phyloP scores from a whole-genome alignment of 2,888 invertebrate species.

The Lampropteryx suffumata region DNA sequence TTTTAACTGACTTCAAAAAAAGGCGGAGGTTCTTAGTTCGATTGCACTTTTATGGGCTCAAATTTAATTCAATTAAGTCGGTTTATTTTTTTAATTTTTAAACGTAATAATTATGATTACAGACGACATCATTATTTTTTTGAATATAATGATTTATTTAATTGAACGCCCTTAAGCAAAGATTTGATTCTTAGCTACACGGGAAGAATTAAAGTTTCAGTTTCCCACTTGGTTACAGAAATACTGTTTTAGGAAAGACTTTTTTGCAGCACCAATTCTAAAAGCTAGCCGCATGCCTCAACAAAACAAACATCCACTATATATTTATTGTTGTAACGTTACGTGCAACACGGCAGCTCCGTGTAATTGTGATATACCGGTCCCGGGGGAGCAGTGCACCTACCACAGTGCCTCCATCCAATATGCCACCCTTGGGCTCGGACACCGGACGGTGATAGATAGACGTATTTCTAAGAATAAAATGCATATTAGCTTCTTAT shows the following conservation, averaged over 20 bases:
- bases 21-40: no score
- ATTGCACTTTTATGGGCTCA: no score
- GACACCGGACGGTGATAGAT: constrained; percentile 32
- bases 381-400: constrained; percentile 52
- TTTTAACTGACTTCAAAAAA: no score
- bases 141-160: no score
- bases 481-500: constrained; percentile 15
- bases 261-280: constrained; percentile 5
- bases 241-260: not conserved
- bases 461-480: constrained; percentile 22
- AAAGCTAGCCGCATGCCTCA: constrained; percentile 5
- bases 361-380: constrained; percentile 76
- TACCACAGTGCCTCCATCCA: constrained; percentile 34
- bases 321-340: constrained; percentile 42
- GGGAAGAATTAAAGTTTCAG: no score
- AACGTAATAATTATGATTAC: no score
- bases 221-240: no score
- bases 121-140: no score
- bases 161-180: no score
- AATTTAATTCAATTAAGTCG: no score
- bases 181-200: no score
- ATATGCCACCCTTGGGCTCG: constrained; percentile 47
- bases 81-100: no score
- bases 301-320: constrained; percentile 38
- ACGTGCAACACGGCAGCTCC: constrained; percentile 57